Conservation (phyloP, 1,140 invertebrate genomes). For the Acromyrmex charruanus region DNA sequence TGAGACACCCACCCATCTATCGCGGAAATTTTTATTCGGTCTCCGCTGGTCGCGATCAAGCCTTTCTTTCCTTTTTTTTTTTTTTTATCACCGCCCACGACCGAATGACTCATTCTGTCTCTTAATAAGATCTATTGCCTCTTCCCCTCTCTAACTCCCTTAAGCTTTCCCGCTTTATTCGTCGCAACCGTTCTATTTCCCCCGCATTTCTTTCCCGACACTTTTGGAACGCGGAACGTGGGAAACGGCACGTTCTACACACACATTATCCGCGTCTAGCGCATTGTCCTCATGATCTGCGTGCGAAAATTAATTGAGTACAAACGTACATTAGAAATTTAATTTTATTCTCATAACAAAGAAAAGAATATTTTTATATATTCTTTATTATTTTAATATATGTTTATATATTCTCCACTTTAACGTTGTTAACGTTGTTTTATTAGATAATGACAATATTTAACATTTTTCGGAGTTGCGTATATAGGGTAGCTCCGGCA, state of each 20-base stretch:
- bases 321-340: neutral
- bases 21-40: constrained; percentile 53
- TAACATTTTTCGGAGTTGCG: neutral
- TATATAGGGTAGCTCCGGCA: neutral
- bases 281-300: neutral
- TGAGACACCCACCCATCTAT: constrained; percentile 79
- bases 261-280: neutral
- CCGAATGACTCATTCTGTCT: constrained; percentile 67
- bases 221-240: neutral
- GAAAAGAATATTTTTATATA: no score
- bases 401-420: neutral
- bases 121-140: constrained; percentile 72
- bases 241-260: neutral
- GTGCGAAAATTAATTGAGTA: constrained; percentile 20
- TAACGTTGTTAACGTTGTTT: neutral
- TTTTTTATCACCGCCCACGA: constrained; percentile 26
- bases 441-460: neutral
- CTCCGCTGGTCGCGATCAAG: constrained; percentile 68
- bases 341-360: neutral
- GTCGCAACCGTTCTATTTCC: neutral
- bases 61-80: constrained; percentile 50
- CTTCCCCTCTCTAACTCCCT: constrained; percentile 30
- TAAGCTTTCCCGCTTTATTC: constrained; percentile 9
- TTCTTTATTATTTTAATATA: neutral
- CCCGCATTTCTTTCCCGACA: constrained; percentile 4